Percentiles rank a stretch among this genome's conserved stretches.
Evolutionary conservation across 2,888 invertebrate genomes (phyloP).

Genomic region (Hirtodrosophila histrioides): DNA sequence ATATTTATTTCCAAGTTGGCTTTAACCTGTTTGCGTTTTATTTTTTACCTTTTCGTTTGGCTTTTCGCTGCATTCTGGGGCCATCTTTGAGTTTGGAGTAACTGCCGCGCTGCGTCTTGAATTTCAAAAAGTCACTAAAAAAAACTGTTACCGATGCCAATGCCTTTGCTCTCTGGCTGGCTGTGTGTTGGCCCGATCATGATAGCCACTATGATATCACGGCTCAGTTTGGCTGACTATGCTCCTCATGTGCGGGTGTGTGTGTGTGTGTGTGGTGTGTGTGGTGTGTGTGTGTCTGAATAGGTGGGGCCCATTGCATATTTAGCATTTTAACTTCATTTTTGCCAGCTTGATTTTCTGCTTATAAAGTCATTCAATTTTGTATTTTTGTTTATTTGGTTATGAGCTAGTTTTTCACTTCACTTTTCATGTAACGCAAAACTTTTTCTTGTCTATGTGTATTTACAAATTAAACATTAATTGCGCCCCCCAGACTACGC

Average conservation of each 20-base stretch:
- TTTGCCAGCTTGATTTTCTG: conserved; percentile 40
- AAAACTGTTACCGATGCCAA: conserved; percentile 34
- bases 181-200: conserved; percentile 33
- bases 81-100: conserved; percentile 41
- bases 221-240: conserved; percentile 34
- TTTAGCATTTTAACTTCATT: conserved; percentile 37
- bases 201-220: conserved; percentile 43
- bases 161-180: too few species aligned
- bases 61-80: conserved; percentile 65
- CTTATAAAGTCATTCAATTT: conserved; percentile 20
- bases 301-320: conserved; percentile 56
- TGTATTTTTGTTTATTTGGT: conserved; percentile 25
- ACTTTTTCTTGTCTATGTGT: conserved; percentile 72
- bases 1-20: conserved; percentile 50
- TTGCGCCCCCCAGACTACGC: conserved; percentile 50
- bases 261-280: conserved; percentile 5
- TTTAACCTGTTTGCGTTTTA: conserved; percentile 65
- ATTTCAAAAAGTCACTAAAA: conserved; percentile 52
- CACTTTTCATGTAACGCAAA: conserved; percentile 54
- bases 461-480: conserved; percentile 74
- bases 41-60: conserved; percentile 20
- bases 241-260: conserved; percentile 11
- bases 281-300: conserved; percentile 13
- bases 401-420: conserved; percentile 56
- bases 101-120: conserved; percentile 44